A percentile compares a stretch with the other conserved stretches of the same genome.
These are phyloP conservation scores for Dendroctonus ponderosae DNA, from an alignment of 1,140 invertebrate genomes.

Conservation along the genomic window DNA sequence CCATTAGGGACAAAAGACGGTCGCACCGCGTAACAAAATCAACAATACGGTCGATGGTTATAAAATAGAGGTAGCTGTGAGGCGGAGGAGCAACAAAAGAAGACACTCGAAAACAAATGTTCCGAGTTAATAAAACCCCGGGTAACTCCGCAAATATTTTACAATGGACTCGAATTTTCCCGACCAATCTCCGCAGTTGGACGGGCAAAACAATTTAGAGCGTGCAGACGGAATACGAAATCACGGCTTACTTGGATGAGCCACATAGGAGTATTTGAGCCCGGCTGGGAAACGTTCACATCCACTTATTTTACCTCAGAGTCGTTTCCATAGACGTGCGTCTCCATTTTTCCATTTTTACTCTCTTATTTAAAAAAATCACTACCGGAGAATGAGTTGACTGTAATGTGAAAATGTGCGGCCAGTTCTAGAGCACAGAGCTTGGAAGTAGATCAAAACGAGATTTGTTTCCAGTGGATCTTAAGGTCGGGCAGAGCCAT, in stretches of 20 bases:
- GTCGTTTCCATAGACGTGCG: conserved; percentile 9
- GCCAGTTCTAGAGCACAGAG: too few relatives aligned
- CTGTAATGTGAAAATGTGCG: too few relatives aligned
- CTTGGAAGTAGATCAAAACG: too few relatives aligned
- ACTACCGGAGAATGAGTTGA: neutral
- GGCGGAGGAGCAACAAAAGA: conserved; percentile 11
- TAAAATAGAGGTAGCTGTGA: too few relatives aligned
- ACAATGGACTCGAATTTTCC: conserved; percentile 36
- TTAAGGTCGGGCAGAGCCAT: too few relatives aligned
- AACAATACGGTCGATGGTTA: too few relatives aligned
- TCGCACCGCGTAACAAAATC: too few relatives aligned
- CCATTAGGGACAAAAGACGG: too few relatives aligned
- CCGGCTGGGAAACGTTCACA: conserved; percentile 37
- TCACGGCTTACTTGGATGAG: conserved; percentile 40
- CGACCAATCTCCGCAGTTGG: conserved; percentile 39
- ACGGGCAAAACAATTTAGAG: conserved; percentile 44
- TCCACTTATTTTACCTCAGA: conserved; percentile 41
- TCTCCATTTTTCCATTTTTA: too few relatives aligned
- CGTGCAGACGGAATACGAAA: conserved; percentile 44
- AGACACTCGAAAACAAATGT: conserved; percentile 31
- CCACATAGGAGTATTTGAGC: conserved; percentile 35
- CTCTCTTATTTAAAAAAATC: neutral
- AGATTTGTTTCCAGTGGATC: too few relatives aligned
- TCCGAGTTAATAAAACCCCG: conserved; percentile 30
- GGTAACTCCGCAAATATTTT: conserved; percentile 33